phyloP scores from a whole-genome alignment of 2,888 invertebrate species.

The Hybos culiciformis region DNA sequence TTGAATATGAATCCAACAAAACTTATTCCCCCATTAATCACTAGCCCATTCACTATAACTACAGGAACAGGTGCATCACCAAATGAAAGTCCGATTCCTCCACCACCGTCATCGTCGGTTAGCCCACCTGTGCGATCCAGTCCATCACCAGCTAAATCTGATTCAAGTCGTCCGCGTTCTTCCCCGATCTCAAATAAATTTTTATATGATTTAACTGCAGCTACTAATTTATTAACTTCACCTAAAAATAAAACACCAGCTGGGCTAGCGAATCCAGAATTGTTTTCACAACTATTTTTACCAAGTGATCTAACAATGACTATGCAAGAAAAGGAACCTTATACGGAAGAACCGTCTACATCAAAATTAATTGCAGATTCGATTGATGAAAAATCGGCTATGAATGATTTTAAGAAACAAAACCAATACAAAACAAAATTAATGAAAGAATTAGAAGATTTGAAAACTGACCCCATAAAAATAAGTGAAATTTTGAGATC shows the following conservation, averaged over 20 bases:
- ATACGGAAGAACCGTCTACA: conserved; percentile 17
- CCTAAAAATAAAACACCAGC: conserved; percentile 30
- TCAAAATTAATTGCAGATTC: conserved; percentile 23
- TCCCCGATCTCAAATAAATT: conserved; percentile 38
- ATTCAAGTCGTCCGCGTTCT: conserved; percentile 42
- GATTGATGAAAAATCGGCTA: conserved; percentile 19
- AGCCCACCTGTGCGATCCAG: conserved; percentile 42
- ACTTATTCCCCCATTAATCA: conserved; percentile 17
- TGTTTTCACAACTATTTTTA: too few relatives aligned
- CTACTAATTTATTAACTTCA: conserved; percentile 27
- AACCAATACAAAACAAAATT: conserved; percentile 34
- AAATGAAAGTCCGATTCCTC: conserved; percentile 28
- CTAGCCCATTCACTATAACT: conserved; percentile 17
- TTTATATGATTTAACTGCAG: conserved; percentile 19
- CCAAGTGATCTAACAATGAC: conserved; percentile 29
- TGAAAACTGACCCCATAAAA: conserved; percentile 34
- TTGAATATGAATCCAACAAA: conserved; percentile 35
- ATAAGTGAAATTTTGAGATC: conserved; percentile 35
- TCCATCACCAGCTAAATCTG: conserved; percentile 44
- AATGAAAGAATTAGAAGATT: conserved; percentile 34
- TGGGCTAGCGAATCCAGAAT: conserved; percentile 30
- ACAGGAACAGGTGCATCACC: conserved; percentile 11
- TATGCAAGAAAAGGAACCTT: conserved; percentile 30
- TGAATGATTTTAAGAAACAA: too few relatives aligned
- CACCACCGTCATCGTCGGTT: conserved; percentile 33